Conservation (phyloP, 2,113 vertebrate genomes). For the Antechinus flavipes region DNA sequence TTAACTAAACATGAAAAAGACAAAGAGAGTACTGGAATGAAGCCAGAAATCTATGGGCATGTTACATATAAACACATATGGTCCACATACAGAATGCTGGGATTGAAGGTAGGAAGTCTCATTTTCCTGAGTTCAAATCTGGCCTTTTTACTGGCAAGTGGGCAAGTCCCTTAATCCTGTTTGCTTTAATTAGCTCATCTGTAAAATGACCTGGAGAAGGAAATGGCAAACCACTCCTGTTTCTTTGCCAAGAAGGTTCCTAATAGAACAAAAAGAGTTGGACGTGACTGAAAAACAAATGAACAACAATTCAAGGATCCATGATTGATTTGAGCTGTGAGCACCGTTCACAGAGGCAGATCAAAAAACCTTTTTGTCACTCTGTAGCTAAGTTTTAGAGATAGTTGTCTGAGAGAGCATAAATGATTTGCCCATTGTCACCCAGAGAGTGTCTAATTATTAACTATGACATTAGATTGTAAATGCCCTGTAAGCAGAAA, state of each 20-base stretch:
- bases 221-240: too few species aligned
- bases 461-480: background rate
- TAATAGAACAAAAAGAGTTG: too few species aligned
- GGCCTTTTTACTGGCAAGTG: too few species aligned
- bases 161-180: too few species aligned
- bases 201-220: too few species aligned
- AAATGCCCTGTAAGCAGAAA: background rate
- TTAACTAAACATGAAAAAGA: background rate
- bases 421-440: background rate
- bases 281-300: too few species aligned
- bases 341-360: background rate
- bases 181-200: too few species aligned
- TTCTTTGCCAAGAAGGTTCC: too few species aligned
- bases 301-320: background rate
- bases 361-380: background rate
- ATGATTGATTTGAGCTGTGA: background rate
- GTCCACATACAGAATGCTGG: too few species aligned
- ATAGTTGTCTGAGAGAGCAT: background rate
- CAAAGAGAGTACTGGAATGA: background rate
- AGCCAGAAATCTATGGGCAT: background rate
- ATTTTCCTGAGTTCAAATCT: too few species aligned
- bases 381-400: background rate
- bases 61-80: background rate
- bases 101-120: too few species aligned
- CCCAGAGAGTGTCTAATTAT: background rate